A percentile compares a stretch with the other conserved stretches of the same genome.
phyloP scores from a whole-genome alignment of 2,888 invertebrate genomes.

The Xestia rhomboidea region DNA sequence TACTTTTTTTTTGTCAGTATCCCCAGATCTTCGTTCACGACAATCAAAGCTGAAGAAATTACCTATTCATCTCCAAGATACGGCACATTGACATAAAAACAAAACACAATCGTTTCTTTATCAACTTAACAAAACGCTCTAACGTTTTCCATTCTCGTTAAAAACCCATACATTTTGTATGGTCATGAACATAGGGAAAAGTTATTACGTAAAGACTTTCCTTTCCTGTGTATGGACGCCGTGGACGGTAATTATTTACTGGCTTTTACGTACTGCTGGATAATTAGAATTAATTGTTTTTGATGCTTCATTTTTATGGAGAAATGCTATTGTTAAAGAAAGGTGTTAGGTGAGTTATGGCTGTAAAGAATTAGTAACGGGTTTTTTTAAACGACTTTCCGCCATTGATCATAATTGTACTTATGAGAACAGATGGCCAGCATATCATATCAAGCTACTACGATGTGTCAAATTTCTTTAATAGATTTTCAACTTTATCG shows the following conservation, averaged over 20 bases:
- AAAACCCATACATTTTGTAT: conserved; percentile 43
- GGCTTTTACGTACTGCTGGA: conserved; percentile 4
- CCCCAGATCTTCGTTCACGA: background rate
- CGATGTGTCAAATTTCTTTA: no score
- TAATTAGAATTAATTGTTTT: conserved; percentile 45
- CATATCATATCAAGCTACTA: no score
- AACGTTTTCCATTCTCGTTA: conserved; percentile 23
- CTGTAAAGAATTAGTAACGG: background rate
- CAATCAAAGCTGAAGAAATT: background rate
- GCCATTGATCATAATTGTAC: no score
- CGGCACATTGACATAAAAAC: background rate
- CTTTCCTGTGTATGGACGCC: conserved; percentile 23
- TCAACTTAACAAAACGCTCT: conserved; percentile 4
- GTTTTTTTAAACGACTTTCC: background rate
- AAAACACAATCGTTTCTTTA: conserved; percentile 4
- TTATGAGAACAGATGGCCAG: no score
- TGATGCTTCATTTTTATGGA: background rate
- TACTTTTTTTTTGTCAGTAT: background rate
- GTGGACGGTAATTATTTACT: conserved; percentile 19
- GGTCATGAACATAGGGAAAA: conserved; percentile 37
- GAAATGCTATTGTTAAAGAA: background rate
- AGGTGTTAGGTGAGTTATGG: background rate
- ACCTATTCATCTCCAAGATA: background rate
- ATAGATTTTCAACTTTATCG: no score
- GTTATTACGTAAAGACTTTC: conserved; percentile 48